Evolutionary conservation across 37 sponge, comb jelly and placozoan species (phyloP).

Genomic region (Ianthella basta): DNA sequence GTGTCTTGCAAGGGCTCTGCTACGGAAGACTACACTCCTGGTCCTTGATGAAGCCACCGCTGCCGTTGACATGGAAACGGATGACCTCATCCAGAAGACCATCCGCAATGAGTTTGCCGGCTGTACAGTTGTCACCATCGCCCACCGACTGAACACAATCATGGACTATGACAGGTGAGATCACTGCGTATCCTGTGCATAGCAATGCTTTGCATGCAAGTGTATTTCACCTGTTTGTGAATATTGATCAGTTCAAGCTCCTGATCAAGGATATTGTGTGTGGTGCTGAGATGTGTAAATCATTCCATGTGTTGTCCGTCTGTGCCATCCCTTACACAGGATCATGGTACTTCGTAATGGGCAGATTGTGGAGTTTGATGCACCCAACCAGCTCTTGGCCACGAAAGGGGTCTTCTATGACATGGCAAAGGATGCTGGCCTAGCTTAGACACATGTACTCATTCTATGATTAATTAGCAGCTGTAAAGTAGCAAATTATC

Average conservation of each 20-base stretch:
- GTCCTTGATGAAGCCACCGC: conserved; percentile 94
- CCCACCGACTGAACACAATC: conserved; percentile 80
- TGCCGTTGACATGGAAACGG: conserved; percentile 89
- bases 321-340: too few relatives aligned
- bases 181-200: too few relatives aligned
- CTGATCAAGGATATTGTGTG: too few relatives aligned
- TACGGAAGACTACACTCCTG: conserved; percentile 73
- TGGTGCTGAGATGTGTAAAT: too few relatives aligned
- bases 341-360: conserved; percentile 90
- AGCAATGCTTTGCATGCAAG: too few relatives aligned
- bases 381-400: conserved; percentile 71
- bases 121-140: conserved; percentile 82
- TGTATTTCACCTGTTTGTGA: too few relatives aligned
- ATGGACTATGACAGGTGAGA: conserved; percentile 60
- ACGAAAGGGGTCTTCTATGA: conserved; percentile 73
- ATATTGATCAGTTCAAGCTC: too few relatives aligned
- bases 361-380: conserved; percentile 81
- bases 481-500: too few relatives aligned
- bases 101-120: conserved; percentile 73
- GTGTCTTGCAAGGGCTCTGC: conserved; percentile 84
- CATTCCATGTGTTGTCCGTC: too few relatives aligned
- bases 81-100: conserved; percentile 79
- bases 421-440: conserved; percentile 88
- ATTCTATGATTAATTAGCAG: too few relatives aligned
- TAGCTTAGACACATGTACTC: conserved; percentile 20